phyloP scores from a whole-genome alignment of 1,140 invertebrate species.

The Cotesia vestalis region DNA sequence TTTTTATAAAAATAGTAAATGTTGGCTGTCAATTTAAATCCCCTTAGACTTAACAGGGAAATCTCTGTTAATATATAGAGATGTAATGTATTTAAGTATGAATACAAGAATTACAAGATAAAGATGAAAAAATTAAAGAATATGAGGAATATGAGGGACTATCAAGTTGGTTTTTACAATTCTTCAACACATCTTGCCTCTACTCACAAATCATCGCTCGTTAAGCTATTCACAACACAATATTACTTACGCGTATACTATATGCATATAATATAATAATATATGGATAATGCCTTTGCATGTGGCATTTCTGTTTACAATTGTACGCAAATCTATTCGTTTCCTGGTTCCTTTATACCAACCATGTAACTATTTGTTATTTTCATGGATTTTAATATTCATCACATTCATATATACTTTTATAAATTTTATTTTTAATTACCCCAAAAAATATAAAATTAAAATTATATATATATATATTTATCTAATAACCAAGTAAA shows the following conservation, averaged over 20 bases:
- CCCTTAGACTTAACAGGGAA: not conserved
- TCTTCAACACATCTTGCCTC: slow-evolving; percentile 5
- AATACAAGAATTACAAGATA: not conserved
- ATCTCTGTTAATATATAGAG: not conserved
- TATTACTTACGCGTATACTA: not conserved
- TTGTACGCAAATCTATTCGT: slow-evolving; percentile 25
- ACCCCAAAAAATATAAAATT: no score
- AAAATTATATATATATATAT: no score
- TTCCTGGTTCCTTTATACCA: slow-evolving; percentile 23
- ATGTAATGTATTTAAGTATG: not conserved
- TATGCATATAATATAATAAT: no score
- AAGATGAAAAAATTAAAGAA: not conserved
- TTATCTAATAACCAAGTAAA: no score
- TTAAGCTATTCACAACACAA: slow-evolving; percentile 23
- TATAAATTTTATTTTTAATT: no score
- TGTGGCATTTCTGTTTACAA: not conserved
- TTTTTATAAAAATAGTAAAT: not conserved
- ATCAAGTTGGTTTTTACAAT: slow-evolving; percentile 12
- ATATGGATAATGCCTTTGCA: not conserved
- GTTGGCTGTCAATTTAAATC: slow-evolving; percentile 28
- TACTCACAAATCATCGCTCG: slow-evolving; percentile 30
- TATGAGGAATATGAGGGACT: slow-evolving; percentile 11
- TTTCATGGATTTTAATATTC: not conserved
- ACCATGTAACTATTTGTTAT: not conserved
- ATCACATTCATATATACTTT: no score